Conservation (phyloP, 2,888 invertebrate species). For the Bugula neritina region DNA sequence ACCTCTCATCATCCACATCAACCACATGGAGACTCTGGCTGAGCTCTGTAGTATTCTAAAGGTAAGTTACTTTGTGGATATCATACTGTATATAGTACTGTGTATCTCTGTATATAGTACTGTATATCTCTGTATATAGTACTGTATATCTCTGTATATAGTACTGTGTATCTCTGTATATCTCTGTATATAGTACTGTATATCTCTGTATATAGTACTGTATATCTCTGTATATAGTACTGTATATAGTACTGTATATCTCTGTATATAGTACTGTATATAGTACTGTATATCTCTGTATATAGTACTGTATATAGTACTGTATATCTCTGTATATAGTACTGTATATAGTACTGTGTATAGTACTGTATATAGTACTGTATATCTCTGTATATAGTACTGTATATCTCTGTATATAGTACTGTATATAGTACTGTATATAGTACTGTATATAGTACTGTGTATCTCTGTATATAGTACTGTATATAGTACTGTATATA, state of each 20-base stretch:
- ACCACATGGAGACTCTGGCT: slow-evolving; percentile 91
- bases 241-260: too few relatives aligned
- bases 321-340: too few relatives aligned
- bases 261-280: neutral
- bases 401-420: too few relatives aligned
- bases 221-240: neutral
- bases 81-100: neutral
- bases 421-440: neutral
- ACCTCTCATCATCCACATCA: slow-evolving; percentile 89
- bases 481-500: too few relatives aligned
- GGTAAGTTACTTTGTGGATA: slow-evolving; percentile 55
- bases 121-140: too few relatives aligned
- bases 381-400: too few relatives aligned
- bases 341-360: neutral
- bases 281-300: neutral
- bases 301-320: too few relatives aligned
- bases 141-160: too few relatives aligned
- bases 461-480: neutral
- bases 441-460: neutral
- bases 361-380: neutral
- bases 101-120: neutral
- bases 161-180: too few relatives aligned
- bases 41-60: slow-evolving; percentile 90
- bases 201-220: neutral
- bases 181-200: neutral